A percentile compares a stretch with the other conserved stretches of the same genome.
Evolutionary conservation across 2,888 invertebrate species (phyloP).

Genomic region (Tipula lateralis): DNA sequence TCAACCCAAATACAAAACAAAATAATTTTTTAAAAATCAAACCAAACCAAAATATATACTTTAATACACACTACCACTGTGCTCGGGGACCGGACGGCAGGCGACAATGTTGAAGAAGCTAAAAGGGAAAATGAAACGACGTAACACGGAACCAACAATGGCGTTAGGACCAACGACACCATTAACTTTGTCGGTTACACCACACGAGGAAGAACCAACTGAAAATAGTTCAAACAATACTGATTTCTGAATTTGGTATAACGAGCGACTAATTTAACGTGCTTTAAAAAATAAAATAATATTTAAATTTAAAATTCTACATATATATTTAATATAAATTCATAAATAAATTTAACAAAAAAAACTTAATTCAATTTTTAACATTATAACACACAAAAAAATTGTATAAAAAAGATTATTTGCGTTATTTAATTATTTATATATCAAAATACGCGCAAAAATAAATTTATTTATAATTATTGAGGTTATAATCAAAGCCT

Average conservation of each 20-base stretch:
- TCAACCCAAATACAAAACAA: conserved; percentile 26
- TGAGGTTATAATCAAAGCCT: neutral
- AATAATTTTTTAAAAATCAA: neutral
- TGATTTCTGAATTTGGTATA: conserved; percentile 68
- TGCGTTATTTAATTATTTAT: neutral
- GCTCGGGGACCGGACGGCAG: conserved; percentile 54
- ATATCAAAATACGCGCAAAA: conserved; percentile 13
- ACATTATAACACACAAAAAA: neutral
- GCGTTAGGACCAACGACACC: conserved; percentile 47
- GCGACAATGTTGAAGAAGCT: conserved; percentile 99
- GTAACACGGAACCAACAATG: conserved; percentile 86
- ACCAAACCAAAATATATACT: neutral
- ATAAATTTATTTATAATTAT: neutral
- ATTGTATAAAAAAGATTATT: conserved; percentile 12
- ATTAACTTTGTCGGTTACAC: conserved; percentile 48
- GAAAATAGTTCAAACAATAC: conserved; percentile 49
- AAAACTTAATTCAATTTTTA: neutral
- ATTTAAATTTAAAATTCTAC: neutral
- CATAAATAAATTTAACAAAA: conserved; percentile 19
- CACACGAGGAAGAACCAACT: conserved; percentile 42
- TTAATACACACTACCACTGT: conserved; percentile 29
- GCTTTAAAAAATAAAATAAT: conserved; percentile 38
- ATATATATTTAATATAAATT: conserved; percentile 24
- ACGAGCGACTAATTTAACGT: conserved; percentile 65
- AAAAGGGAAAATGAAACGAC: conserved; percentile 92